Conservation (phyloP, 30 jellyfish, hydroid and myxozoan species). For the Cassiopea xamachana region DNA sequence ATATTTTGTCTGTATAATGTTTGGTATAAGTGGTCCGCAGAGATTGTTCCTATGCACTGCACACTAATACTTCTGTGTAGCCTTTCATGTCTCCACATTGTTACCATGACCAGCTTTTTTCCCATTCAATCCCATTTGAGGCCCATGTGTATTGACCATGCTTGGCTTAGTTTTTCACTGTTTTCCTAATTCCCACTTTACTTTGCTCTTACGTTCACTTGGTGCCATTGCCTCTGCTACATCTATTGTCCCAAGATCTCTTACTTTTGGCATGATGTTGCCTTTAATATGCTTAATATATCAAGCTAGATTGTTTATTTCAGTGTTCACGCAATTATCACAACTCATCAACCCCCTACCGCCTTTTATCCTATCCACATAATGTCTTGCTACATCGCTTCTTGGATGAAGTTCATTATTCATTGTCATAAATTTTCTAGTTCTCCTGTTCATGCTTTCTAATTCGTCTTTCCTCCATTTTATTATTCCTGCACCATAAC, state of each 20-base stretch:
- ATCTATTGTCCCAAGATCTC: no score
- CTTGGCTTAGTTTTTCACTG: background rate
- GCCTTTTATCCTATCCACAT: slow-evolving; percentile 14
- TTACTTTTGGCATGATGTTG: background rate
- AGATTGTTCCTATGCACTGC: slow-evolving; percentile 36
- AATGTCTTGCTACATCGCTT: slow-evolving; percentile 4
- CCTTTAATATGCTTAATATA: background rate
- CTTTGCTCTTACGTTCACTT: background rate
- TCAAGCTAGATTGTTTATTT: slow-evolving; percentile 12
- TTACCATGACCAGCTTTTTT: slow-evolving; percentile 4
- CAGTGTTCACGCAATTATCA: slow-evolving; percentile 9
- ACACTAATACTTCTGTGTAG: background rate
- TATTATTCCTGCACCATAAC: slow-evolving; percentile 11
- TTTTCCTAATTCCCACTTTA: background rate
- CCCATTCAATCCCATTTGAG: background rate
- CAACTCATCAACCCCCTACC: slow-evolving; percentile 18
- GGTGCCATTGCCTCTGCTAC: slow-evolving; percentile 3
- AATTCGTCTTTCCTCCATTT: background rate
- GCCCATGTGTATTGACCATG: background rate
- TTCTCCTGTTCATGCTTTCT: background rate
- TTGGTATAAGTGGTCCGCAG: background rate
- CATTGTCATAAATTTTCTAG: background rate
- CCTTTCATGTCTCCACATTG: slow-evolving; percentile 14
- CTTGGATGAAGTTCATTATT: slow-evolving; percentile 5
- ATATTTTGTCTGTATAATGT: background rate